These are phyloP conservation scores for Oreochromis tanganicae DNA, from an alignment of 2,113 vertebrate genomes.

Conservation along the genomic window DNA sequence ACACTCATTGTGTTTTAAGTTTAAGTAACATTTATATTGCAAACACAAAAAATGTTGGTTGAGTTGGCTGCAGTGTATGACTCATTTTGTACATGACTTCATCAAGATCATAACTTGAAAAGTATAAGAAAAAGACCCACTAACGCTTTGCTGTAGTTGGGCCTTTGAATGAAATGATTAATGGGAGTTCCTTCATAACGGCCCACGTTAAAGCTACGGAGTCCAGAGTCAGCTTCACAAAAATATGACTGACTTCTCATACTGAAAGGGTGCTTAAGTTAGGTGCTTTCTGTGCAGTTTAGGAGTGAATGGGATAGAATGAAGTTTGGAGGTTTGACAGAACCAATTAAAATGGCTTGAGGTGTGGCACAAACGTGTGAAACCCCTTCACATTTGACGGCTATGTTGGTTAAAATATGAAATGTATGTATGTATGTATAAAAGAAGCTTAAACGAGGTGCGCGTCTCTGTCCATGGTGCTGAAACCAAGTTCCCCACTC, in stretches of 20 bases:
- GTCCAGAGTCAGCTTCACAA: not conserved
- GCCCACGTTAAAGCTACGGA: not conserved
- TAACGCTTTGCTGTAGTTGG: not conserved
- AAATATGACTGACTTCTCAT: not conserved
- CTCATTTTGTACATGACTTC: not conserved
- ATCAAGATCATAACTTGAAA: not conserved
- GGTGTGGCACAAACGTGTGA: not conserved
- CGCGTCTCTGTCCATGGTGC: conserved; percentile 55
- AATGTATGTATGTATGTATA: not conserved
- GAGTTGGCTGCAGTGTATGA: not conserved
- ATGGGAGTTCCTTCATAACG: not conserved
- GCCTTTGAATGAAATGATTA: not conserved
- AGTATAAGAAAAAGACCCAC: not conserved
- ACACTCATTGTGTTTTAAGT: not conserved
- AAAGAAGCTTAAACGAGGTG: not conserved
- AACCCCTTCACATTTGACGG: not conserved
- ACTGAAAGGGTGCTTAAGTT: not conserved
- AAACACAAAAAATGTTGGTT: not conserved
- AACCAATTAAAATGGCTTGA: not conserved
- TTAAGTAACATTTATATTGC: not conserved
- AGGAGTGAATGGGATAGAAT: not conserved
- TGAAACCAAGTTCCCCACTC: conserved; percentile 17
- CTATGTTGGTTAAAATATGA: not conserved
- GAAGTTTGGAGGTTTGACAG: not conserved
- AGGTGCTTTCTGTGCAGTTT: not conserved